Conservation (phyloP, 2,888 invertebrate genomes). For the Euspilapteryx auroguttella region DNA sequence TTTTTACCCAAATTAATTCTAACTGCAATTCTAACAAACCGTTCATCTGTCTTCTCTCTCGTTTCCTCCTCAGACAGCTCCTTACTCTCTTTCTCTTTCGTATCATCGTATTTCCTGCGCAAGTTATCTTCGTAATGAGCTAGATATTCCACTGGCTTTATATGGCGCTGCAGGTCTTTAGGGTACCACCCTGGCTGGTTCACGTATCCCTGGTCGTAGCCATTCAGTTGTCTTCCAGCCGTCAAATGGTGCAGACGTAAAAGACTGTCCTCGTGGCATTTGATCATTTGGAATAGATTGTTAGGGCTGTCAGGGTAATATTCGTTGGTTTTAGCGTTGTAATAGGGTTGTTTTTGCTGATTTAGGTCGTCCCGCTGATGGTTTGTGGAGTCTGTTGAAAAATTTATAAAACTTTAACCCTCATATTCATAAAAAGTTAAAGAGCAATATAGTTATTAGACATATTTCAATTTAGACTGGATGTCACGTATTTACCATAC, state of each 20-base stretch:
- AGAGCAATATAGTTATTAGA: too few relatives aligned
- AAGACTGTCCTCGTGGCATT: slow-evolving; percentile 48
- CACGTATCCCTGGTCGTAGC: slow-evolving; percentile 34
- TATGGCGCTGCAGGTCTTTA: slow-evolving; percentile 43
- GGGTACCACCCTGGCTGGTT: slow-evolving; percentile 41
- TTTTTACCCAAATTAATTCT: too few relatives aligned
- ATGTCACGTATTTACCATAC: too few relatives aligned
- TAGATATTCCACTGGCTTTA: slow-evolving; percentile 39
- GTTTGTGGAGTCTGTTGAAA: not conserved
- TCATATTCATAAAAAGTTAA: too few relatives aligned
- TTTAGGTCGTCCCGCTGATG: slow-evolving; percentile 28
- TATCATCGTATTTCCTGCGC: slow-evolving; percentile 36
- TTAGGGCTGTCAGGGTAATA: slow-evolving; percentile 17
- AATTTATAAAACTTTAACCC: too few relatives aligned
- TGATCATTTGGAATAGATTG: slow-evolving; percentile 50
- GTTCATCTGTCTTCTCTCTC: too few relatives aligned
- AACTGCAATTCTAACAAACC: too few relatives aligned
- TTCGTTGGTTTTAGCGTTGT: slow-evolving; percentile 18
- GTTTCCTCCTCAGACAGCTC: slow-evolving; percentile 24
- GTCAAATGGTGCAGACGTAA: slow-evolving; percentile 45
- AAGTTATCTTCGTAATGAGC: slow-evolving; percentile 34
- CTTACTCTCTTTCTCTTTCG: slow-evolving; percentile 23
- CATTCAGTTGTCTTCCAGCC: slow-evolving; percentile 30
- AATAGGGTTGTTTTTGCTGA: slow-evolving; percentile 16
- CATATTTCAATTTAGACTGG: too few relatives aligned